phyloP scores from a whole-genome alignment of 2,113 vertebrate species.

The Channa maculata region DNA sequence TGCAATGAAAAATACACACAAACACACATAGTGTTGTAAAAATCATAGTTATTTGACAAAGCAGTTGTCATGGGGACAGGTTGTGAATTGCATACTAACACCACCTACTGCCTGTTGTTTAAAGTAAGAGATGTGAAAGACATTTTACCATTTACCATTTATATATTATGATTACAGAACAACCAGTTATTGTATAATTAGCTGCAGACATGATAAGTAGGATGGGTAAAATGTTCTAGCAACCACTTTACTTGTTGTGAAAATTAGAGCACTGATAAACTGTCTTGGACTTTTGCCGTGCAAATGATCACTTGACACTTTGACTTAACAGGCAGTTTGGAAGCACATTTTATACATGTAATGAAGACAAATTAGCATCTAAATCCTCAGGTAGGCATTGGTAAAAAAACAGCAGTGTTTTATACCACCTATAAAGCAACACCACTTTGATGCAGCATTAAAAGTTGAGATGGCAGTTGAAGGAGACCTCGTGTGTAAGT shows the following conservation, averaged over 20 bases:
- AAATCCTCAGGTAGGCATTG: background rate
- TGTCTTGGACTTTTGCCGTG: background rate
- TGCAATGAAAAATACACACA: background rate
- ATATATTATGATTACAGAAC: constrained; percentile 26
- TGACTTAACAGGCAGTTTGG: background rate
- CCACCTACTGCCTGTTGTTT: constrained; percentile 34
- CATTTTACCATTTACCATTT: background rate
- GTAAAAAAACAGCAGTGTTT: background rate
- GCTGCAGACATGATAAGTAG: constrained; percentile 36
- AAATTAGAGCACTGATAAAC: constrained; percentile 12
- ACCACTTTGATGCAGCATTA: background rate
- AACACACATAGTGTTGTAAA: background rate
- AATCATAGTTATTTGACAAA: constrained; percentile 33
- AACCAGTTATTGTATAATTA: constrained; percentile 54
- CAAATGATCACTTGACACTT: background rate
- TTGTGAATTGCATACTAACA: constrained; percentile 45
- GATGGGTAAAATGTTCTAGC: constrained; percentile 41
- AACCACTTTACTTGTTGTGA: constrained; percentile 44
- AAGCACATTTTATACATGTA: background rate
- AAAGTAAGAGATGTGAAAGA: constrained; percentile 40
- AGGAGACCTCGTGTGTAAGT: constrained; percentile 6
- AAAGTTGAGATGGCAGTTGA: background rate
- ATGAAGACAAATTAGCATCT: constrained; percentile 3
- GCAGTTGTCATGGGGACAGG: constrained; percentile 33
- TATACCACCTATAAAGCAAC: background rate